Percentiles rank a stretch among this genome's conserved stretches.
Evolutionary conservation across 1,140 invertebrate species (phyloP).

Genomic region (Saccostrea cuccullata): DNA sequence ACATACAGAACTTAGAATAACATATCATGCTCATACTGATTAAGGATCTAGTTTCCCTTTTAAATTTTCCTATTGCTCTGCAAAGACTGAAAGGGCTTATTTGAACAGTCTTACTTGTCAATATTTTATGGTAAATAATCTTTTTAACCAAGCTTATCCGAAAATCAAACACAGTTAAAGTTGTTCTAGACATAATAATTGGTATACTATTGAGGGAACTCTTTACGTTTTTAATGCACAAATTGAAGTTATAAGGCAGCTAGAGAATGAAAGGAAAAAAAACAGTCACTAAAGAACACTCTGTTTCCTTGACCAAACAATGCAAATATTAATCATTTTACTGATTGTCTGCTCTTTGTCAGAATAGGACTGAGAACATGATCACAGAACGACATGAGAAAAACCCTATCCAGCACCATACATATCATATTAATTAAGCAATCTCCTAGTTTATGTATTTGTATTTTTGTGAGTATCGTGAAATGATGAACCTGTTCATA

Average conservation of each 20-base stretch:
- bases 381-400: not conserved
- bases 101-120: not conserved
- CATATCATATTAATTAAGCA: not conserved
- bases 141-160: not conserved
- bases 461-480: not conserved
- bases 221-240: not conserved
- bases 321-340: not conserved
- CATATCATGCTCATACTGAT: not conserved
- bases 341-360: not conserved
- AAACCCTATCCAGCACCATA: not conserved
- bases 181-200: not conserved
- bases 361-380: not conserved
- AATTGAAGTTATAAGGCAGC: not conserved
- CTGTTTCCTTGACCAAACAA: slow-evolving; percentile 15
- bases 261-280: too few species aligned
- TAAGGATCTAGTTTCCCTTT: slow-evolving; percentile 20
- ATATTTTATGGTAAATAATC: slow-evolving; percentile 12
- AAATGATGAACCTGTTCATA: not conserved
- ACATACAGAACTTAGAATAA: not conserved
- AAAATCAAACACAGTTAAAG: slow-evolving; percentile 24
- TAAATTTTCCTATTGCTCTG: slow-evolving; percentile 15
- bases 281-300: not conserved
- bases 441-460: not conserved
- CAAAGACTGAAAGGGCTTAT: not conserved
- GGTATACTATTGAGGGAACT: not conserved